Evolutionary conservation across 2,888 invertebrate species (phyloP).

Genomic region (Drosophila diplacantha): DNA sequence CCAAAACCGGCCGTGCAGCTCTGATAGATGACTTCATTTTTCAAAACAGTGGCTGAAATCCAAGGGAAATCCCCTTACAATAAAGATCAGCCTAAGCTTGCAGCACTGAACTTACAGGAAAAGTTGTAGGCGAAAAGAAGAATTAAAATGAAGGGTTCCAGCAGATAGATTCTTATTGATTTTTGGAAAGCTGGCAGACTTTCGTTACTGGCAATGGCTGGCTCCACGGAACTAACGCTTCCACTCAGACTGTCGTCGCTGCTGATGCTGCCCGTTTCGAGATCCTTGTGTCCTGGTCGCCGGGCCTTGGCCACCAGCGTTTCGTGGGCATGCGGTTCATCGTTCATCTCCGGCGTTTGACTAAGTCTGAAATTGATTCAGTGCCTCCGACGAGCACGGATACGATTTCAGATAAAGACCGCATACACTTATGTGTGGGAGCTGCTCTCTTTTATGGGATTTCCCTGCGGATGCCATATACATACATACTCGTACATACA

Average conservation of each 20-base stretch:
- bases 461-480: constrained; percentile 28
- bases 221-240: neutral
- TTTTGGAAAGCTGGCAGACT: neutral
- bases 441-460: constrained; percentile 37
- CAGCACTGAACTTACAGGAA: constrained; percentile 59
- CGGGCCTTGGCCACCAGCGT: constrained; percentile 44
- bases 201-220: constrained; percentile 1
- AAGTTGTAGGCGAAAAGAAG: constrained; percentile 74
- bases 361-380: constrained; percentile 37
- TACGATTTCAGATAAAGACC: constrained; percentile 51
- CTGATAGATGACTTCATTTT: constrained; percentile 83
- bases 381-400: constrained; percentile 10
- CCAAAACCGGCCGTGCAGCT: constrained; percentile 82
- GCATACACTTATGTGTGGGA: constrained; percentile 16
- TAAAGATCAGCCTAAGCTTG: neutral
- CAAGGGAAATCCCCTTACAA: neutral
- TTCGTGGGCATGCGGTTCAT: constrained; percentile 57
- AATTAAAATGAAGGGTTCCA: constrained; percentile 72
- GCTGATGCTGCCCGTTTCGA: constrained; percentile 9
- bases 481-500: constrained; percentile 3
- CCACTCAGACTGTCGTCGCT: constrained; percentile 24
- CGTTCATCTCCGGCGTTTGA: constrained; percentile 48
- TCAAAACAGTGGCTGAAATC: constrained; percentile 78
- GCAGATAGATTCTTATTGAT: constrained; percentile 46
- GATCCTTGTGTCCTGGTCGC: constrained; percentile 1